phyloP scores from a whole-genome alignment of 2,888 invertebrate genomes.

The Blastobasis lacticolella region DNA sequence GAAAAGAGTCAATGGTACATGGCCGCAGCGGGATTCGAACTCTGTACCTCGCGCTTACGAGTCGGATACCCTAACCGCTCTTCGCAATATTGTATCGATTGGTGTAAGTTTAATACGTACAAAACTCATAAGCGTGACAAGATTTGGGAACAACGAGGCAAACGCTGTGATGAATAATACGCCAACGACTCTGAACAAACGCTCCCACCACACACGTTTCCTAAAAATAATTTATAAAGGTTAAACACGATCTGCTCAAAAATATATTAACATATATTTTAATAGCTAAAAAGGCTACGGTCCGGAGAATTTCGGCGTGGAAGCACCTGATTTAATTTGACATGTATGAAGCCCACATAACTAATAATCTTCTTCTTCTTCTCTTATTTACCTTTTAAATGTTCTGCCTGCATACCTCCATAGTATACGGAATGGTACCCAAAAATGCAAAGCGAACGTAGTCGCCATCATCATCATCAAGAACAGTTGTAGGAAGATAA shows the following conservation, averaged over 20 bases:
- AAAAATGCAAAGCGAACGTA: conserved; percentile 44
- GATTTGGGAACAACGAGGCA: conserved; percentile 32
- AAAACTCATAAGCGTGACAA: conserved; percentile 38
- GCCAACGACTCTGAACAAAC: conserved; percentile 28
- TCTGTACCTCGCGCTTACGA: too few species aligned
- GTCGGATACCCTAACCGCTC: too few species aligned
- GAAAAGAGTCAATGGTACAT: too few species aligned
- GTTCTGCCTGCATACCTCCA: conserved; percentile 43
- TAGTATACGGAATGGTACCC: conserved; percentile 45
- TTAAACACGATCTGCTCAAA: too few species aligned
- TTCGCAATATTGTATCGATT: too few species aligned
- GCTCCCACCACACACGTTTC: conserved; percentile 30
- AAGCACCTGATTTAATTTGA: too few species aligned
- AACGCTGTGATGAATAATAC: conserved; percentile 30
- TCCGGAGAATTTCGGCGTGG: too few species aligned
- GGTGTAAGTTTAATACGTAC: conserved; percentile 25
- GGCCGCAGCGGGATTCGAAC: too few species aligned
- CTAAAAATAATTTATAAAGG: conserved; percentile 22
- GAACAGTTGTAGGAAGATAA: conserved; percentile 34
- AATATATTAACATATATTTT: too few species aligned
- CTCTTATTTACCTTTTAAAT: neutral
- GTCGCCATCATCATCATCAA: conserved; percentile 33
- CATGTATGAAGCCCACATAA: too few species aligned
- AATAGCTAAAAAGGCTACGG: too few species aligned
- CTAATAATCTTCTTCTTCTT: too few species aligned